phyloP scores from a whole-genome alignment of 2,888 invertebrate genomes.

The Lithosia quadra region DNA sequence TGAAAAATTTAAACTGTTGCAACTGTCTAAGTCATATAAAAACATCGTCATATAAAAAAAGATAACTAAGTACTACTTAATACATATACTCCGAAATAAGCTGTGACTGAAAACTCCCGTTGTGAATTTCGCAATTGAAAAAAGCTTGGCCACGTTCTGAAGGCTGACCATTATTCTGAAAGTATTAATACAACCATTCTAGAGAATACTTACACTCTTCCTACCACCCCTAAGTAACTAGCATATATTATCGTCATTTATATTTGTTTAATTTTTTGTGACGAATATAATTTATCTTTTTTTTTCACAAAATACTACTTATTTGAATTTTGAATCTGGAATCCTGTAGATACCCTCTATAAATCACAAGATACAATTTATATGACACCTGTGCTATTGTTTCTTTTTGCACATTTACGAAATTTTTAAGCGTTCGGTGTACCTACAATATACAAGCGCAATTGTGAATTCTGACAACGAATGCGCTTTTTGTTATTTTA shows the following conservation, averaged over 20 bases:
- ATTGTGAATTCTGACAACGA: slow-evolving; percentile 76
- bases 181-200: no score
- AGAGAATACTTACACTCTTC: neutral
- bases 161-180: no score
- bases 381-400: slow-evolving; percentile 78
- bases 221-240: neutral
- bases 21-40: no score
- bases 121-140: no score
- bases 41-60: no score
- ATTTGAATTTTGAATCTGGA: slow-evolving; percentile 12
- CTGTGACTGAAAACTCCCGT: neutral
- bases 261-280: neutral
- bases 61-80: no score
- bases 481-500: slow-evolving; percentile 73
- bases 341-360: slow-evolving; percentile 49
- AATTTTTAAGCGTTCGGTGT: slow-evolving; percentile 66
- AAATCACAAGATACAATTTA: slow-evolving; percentile 69
- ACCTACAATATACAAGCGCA: slow-evolving; percentile 48
- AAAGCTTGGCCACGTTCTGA: no score
- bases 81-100: neutral
- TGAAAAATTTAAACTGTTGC: no score
- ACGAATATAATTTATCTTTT: neutral
- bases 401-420: slow-evolving; percentile 74
- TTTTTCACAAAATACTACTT: neutral
- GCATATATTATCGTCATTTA: no score